Conservation (phyloP, 2,797 vertebrate genomes). For the Lerista edwardsae region DNA sequence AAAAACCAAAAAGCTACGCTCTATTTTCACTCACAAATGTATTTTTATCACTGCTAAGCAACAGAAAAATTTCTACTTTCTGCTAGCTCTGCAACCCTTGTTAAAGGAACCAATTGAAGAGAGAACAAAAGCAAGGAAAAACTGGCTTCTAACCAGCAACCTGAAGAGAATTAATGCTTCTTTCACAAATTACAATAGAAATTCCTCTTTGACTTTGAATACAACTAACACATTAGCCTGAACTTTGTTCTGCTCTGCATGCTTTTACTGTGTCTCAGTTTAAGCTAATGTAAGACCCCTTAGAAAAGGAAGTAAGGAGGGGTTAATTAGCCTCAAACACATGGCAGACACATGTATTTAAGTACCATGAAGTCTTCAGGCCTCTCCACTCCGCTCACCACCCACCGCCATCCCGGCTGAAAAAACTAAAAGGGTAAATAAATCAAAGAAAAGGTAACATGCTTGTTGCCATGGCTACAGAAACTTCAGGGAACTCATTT, state of each 20-base stretch:
- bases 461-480: background rate
- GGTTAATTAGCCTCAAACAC: background rate
- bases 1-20: background rate
- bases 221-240: background rate
- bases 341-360: fast-evolving
- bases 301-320: background rate
- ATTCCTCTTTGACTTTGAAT: background rate
- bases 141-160: background rate
- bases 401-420: background rate
- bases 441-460: background rate
- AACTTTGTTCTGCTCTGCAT: background rate
- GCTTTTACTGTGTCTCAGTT: background rate
- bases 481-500: background rate
- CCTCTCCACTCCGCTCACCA: background rate
- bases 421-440: background rate
- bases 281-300: background rate
- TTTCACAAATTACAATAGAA: slow-evolving; percentile 20
- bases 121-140: background rate
- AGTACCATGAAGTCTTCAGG: fast-evolving
- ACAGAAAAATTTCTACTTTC: background rate
- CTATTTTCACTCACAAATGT: background rate
- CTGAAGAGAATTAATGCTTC: background rate
- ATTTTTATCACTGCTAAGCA: background rate
- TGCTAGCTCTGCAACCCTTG: slow-evolving; percentile 18
- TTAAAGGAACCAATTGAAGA: slow-evolving; percentile 1